Evolutionary conservation across 2,888 invertebrate genomes (phyloP), one percentile per base, ranked within the genome.

Genomic region (Cartodere bifasciata): DNA sequence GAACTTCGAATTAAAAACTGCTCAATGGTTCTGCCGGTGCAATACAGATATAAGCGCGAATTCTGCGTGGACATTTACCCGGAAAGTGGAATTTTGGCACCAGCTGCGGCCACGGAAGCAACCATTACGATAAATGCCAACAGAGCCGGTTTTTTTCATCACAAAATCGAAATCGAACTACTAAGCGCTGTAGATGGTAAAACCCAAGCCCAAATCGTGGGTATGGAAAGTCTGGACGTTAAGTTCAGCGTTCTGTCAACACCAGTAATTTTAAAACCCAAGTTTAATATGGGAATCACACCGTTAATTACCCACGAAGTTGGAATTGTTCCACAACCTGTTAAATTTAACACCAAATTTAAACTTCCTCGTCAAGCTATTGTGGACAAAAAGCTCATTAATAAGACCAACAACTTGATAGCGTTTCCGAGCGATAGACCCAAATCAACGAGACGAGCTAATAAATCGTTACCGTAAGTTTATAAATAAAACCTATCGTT

Each of bases 391-490:
- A 34, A 38, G 9, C 32, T 11, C 4, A 29, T 25, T 5, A 37
- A 44, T 10, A 28, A 42, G 5, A 41, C 42, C 13, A 32, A 34
- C 11, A 41, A 43, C n/a, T 16, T 53, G 7, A 47, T 60, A 11
- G 59, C 59, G 7, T 60, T 59, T 41, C 60, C 60, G 3, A 61
- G 60, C 34, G 60, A 60, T 32, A 45, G 45, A 31, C 48, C 51
- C 1, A 38, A 38, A 21, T 43, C 44, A 3, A 31, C 58, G 21
- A 41, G 53, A 23, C 56, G 34, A 34, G 38, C 29, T 23, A 16
- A 34, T 12, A 30, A 26, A 22, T 43, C 42, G 49, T 49, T 39
- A 40, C 39, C 29, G 4, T 15, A 10, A 23, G 12, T 28, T 31
- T 27, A 7, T 15, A 16, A 7, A 7, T 21, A 16, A 28, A 15